These are phyloP conservation scores for Hartigia nigra DNA, from an alignment of 2,888 invertebrate genomes.

Conservation along the genomic window DNA sequence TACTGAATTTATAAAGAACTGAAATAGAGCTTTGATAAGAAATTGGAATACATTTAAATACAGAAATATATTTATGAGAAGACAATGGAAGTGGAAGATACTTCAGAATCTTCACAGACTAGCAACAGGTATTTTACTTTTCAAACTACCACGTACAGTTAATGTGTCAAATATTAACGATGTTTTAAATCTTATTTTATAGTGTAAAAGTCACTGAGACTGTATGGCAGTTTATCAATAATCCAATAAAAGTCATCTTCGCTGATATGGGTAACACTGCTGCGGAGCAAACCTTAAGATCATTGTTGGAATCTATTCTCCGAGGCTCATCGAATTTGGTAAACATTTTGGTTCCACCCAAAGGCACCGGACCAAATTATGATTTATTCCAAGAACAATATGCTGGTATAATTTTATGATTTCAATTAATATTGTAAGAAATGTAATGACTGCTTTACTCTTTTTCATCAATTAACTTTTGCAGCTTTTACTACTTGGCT, in stretches of 20 bases:
- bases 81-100: conserved; percentile 26
- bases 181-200: conserved; percentile 9
- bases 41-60: not conserved
- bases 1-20: not conserved
- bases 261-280: conserved; percentile 70
- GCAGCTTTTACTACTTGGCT: conserved; percentile 75
- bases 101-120: conserved; percentile 19
- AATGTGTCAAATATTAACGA: not conserved
- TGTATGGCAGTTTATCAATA: conserved; percentile 75
- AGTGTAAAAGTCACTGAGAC: conserved; percentile 52
- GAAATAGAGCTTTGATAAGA: not conserved
- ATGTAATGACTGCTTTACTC: not conserved
- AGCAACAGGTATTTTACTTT: conserved; percentile 26
- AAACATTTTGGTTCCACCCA: conserved; percentile 52
- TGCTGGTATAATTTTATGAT: conserved; percentile 61
- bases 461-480: conserved; percentile 33
- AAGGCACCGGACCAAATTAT: conserved; percentile 33
- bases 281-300: conserved; percentile 71
- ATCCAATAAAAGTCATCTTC: conserved; percentile 71
- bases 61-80: not conserved
- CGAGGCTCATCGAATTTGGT: conserved; percentile 49
- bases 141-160: not conserved
- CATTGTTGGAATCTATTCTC: conserved; percentile 70
- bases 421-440: conserved; percentile 61
- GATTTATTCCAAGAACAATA: conserved; percentile 43